Evolutionary conservation across 2,797 vertebrate species (phyloP), one percentile per base, ranked within the genome.

Genomic region (Gadopsis marmoratus): DNA sequence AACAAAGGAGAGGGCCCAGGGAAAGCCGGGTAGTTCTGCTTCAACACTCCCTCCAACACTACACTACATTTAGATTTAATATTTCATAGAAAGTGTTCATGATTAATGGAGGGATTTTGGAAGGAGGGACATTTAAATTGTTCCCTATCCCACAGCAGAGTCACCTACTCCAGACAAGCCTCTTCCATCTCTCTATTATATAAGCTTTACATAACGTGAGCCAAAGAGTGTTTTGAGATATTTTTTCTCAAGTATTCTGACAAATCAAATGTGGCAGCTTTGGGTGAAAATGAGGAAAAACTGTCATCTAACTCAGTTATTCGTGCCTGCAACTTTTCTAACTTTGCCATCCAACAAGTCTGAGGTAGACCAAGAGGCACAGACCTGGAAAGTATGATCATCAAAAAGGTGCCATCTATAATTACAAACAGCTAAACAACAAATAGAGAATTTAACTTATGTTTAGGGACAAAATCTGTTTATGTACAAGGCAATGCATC

Each of bases 171-270:
- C 71, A 75, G 77, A 83, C 39, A 74, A 85, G 79, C 33, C 58
- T 80, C 72, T 78, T 65, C 83, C 73, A 78, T 75, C 66, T 64
- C 50, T 75, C 65, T 41, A 75, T 94, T 92, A 91, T 76, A 82
- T 91, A 92, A 91, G 80, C 76, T 91, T 92, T 92, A 93, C 67
- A 81, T 92, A 92, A 93, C 63, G 10, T 61, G 62, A 78, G 76
- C 39, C 1, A 83, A 74, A 73, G 65, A 72, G 47, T 63, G 62
- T 80, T 87, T 83, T 78, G 48, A 80, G 50, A 9, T 2, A 6
- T 23, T 78, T 74, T 29, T 77, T 50, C 71, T 60, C 31, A 43
- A 74, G 70, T 51, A 58, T 85, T 76, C 50, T 86, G 83, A 90
- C 84, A 85, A 88, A 92, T 89, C 67, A 68, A 83, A 82, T 60